Conservation (phyloP, 30 jellyfish, hydroid and myxozoan species). For the Catostylus mosaicus region DNA sequence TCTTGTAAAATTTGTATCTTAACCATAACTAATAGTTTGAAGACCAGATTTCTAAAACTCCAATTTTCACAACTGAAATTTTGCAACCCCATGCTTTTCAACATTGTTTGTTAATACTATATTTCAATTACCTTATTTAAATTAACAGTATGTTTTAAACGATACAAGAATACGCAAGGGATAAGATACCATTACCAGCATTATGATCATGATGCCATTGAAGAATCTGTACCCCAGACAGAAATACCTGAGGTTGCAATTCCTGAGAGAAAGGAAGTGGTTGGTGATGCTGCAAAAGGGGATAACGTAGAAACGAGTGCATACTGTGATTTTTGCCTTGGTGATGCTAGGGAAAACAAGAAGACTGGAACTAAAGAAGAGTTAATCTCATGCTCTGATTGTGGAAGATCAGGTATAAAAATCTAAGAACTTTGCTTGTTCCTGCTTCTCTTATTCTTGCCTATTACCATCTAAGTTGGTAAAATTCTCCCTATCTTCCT, state of each 20-base stretch:
- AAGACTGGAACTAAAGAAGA: conserved; percentile 84
- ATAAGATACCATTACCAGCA: conserved; percentile 95
- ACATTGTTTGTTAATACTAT: too few relatives aligned
- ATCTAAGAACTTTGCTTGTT: background rate
- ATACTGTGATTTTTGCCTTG: conserved; percentile 95
- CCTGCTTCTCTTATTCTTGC: too few relatives aligned
- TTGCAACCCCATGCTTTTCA: too few relatives aligned
- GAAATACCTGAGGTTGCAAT: conserved; percentile 44
- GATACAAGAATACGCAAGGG: conserved; percentile 96
- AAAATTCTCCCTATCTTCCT: too few relatives aligned
- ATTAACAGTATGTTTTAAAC: conserved; percentile 79
- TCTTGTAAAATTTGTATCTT: too few relatives aligned
- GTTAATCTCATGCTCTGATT: conserved; percentile 91
- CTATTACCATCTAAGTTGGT: too few relatives aligned
- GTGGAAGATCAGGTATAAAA: conserved; percentile 95
- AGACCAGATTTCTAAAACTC: too few relatives aligned
- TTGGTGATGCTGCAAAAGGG: conserved; percentile 50
- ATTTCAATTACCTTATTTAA: too few relatives aligned
- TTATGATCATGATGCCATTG: conserved; percentile 89
- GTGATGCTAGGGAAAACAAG: conserved; percentile 85
- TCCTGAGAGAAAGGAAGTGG: conserved; percentile 57
- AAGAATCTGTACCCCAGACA: conserved; percentile 37
- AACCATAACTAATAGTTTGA: too few relatives aligned
- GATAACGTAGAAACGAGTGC: conserved; percentile 81
- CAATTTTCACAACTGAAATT: too few relatives aligned